Conservation (phyloP, 2,113 vertebrate genomes). For the Gnathonemus echidnorhynchus region DNA sequence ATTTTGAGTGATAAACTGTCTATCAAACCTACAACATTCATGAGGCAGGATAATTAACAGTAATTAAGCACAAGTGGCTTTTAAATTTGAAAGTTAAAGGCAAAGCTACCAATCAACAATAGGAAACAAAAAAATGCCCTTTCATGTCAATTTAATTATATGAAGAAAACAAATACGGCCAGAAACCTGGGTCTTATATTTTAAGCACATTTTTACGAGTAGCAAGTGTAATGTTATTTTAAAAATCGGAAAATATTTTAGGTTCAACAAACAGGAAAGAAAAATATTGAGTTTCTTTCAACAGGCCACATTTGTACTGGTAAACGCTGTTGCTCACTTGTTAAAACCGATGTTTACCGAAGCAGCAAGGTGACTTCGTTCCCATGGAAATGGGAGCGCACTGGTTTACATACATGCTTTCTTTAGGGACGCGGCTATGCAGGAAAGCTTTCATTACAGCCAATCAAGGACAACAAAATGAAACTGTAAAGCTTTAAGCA, state of each 20-base stretch:
- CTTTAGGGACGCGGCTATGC: neutral
- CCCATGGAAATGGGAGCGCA: neutral
- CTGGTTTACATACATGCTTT: neutral
- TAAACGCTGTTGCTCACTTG: neutral
- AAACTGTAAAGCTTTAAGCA: neutral
- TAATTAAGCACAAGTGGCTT: neutral
- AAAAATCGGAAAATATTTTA: neutral
- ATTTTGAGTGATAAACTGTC: neutral
- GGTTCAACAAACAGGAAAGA: neutral
- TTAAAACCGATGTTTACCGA: neutral
- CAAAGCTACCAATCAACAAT: neutral
- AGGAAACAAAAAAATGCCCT: neutral
- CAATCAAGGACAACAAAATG: neutral
- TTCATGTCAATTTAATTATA: neutral
- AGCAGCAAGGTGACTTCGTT: neutral
- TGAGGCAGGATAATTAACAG: neutral
- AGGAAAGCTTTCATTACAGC: neutral
- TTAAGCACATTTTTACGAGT: neutral
- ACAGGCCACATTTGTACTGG: neutral
- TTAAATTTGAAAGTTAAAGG: neutral
- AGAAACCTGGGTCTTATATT: neutral
- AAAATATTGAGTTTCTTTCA: neutral
- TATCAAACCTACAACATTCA: neutral
- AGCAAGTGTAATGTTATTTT: neutral
- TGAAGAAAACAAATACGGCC: neutral